phyloP scores from a whole-genome alignment of 2,888 invertebrate genomes.

The Patella ulyssiponensis region DNA sequence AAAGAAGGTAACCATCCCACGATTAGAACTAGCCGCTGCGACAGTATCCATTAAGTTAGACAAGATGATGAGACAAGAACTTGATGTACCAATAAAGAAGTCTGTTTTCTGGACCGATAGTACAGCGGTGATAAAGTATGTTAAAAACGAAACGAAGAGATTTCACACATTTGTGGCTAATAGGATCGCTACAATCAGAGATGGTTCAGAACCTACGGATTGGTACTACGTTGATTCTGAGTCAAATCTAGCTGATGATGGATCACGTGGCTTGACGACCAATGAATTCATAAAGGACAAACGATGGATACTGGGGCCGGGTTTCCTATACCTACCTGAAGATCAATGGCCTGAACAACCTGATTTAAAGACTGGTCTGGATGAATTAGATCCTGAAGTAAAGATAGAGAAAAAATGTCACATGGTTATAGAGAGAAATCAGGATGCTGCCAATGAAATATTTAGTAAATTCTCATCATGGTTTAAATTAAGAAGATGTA shows the following conservation, averaged over 20 bases:
- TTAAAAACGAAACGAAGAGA: conserved; percentile 7
- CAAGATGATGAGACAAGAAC: conserved; percentile 5
- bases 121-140: not conserved
- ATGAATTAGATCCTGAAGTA: not conserved
- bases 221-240: not conserved
- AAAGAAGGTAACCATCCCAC: conserved; percentile 16
- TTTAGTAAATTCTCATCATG: not conserved
- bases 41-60: conserved; percentile 10
- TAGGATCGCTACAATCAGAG: too few relatives aligned
- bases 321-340: conserved; percentile 19
- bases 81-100: conserved; percentile 8
- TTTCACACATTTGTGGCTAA: conserved; percentile 22
- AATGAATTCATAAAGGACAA: conserved; percentile 5
- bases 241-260: conserved; percentile 19
- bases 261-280: conserved; percentile 1
- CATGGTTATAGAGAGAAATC: not conserved
- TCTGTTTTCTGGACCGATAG: conserved; percentile 16
- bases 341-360: conserved; percentile 22
- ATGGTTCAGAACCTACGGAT: not conserved
- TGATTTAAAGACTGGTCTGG: not conserved
- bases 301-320: conserved; percentile 21
- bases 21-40: conserved; percentile 21
- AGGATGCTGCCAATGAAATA: not conserved
- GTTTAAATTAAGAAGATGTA: not conserved
- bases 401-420: not conserved